These are phyloP conservation scores for Pomacea canaliculata DNA, from an alignment of 2,888 invertebrate species.

Conservation along the genomic window DNA sequence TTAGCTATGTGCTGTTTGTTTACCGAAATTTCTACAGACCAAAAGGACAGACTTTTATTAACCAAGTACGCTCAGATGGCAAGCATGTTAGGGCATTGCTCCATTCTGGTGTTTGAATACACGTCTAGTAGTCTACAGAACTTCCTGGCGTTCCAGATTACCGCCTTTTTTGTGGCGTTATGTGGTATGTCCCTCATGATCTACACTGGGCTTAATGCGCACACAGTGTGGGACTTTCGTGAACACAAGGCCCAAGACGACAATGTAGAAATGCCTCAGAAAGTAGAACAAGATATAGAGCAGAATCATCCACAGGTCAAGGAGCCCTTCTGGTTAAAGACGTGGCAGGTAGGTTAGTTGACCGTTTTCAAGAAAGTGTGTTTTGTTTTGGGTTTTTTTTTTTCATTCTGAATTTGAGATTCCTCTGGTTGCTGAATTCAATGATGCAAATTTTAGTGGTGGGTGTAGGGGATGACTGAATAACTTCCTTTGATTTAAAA, in stretches of 20 bases:
- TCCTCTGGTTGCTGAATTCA: no score
- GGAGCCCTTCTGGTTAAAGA: constrained; percentile 43
- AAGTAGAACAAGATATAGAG: neutral
- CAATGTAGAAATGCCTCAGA: constrained; percentile 14
- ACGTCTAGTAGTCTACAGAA: constrained; percentile 63
- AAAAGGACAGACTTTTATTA: constrained; percentile 62
- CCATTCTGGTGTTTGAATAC: constrained; percentile 56
- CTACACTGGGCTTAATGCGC: constrained; percentile 57
- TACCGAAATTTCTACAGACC: constrained; percentile 65
- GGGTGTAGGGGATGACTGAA: no score
- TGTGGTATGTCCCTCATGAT: constrained; percentile 50
- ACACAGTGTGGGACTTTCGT: constrained; percentile 54
- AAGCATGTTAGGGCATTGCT: constrained; percentile 49
- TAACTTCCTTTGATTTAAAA: no score
- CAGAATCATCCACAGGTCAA: constrained; percentile 24
- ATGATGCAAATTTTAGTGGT: no score
- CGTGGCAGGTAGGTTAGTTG: constrained; percentile 40
- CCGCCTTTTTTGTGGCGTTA: constrained; percentile 56
- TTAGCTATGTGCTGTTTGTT: constrained; percentile 69
- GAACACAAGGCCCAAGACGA: constrained; percentile 24
- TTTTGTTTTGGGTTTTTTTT: no score
- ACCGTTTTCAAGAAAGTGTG: neutral
- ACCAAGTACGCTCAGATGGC: constrained; percentile 64
- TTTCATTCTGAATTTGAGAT: no score
- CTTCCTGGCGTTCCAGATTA: constrained; percentile 63